Conservation (phyloP, 30 jellyfish, hydroid and myxozoan genomes). For the Morbakka virulenta region DNA sequence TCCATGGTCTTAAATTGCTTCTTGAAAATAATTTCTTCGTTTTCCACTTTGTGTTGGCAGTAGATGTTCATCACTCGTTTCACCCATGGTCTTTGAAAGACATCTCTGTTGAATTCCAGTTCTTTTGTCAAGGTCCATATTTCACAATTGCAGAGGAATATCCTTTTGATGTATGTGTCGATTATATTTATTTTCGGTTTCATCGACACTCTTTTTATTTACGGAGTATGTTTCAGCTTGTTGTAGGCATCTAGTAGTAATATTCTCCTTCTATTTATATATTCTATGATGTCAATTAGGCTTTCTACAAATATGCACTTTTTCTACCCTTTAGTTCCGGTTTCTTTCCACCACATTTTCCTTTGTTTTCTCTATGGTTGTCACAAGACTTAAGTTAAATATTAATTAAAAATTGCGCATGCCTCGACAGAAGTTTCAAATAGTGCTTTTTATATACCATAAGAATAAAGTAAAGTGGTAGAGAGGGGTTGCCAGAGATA, state of each 20-base stretch:
- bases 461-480: no score
- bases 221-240: not conserved
- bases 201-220: not conserved
- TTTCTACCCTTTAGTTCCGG: no score
- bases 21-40: conserved; percentile 12
- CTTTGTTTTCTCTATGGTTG: no score
- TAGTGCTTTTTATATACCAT: no score
- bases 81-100: conserved; percentile 17
- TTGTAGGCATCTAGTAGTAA: not conserved
- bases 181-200: not conserved
- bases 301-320: not conserved
- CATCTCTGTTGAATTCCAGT: not conserved
- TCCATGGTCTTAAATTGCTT: not conserved
- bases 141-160: conserved; percentile 17
- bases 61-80: conserved; percentile 3
- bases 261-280: not conserved
- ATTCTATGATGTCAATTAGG: not conserved
- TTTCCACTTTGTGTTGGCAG: not conserved
- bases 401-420: no score
- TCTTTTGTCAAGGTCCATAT: conserved; percentile 22
- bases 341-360: no score
- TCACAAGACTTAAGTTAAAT: no score
- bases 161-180: not conserved
- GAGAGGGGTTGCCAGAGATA: no score
- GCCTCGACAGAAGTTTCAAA: no score